These are phyloP conservation scores for Amyelois transitella DNA, from an alignment of 1,140 invertebrate genomes.

Conservation along the genomic window DNA sequence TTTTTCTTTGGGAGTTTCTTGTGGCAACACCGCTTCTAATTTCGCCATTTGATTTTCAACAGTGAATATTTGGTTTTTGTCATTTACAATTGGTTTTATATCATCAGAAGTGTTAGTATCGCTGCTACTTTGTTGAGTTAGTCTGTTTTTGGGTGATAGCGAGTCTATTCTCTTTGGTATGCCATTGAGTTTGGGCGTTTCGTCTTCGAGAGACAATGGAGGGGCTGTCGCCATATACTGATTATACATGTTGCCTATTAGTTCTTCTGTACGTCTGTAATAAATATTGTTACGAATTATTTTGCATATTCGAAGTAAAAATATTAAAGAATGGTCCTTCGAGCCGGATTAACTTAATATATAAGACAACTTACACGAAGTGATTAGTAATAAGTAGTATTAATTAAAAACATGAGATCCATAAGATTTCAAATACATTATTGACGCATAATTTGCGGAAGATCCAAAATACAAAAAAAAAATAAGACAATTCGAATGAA, in stretches of 20 bases:
- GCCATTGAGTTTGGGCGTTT: slow-evolving; percentile 44
- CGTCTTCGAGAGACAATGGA: slow-evolving; percentile 45
- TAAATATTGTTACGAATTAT: slow-evolving; percentile 3
- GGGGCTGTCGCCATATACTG: slow-evolving; percentile 67
- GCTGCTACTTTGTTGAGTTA: slow-evolving; percentile 48
- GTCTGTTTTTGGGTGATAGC: slow-evolving; percentile 27
- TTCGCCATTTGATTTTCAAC: slow-evolving; percentile 54
- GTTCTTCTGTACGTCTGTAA: slow-evolving; percentile 69
- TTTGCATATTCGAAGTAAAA: neutral
- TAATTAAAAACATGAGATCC: no score
- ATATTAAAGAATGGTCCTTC: slow-evolving; percentile 3
- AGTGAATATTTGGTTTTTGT: slow-evolving; percentile 52
- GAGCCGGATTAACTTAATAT: no score
- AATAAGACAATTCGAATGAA: no score
- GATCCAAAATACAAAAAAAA: no score
- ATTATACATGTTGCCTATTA: slow-evolving; percentile 67
- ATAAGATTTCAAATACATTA: no score
- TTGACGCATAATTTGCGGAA: no score
- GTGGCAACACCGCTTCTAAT: slow-evolving; percentile 20
- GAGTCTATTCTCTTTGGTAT: slow-evolving; percentile 37
- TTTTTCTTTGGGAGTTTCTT: slow-evolving; percentile 8
- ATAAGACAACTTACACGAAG: no score
- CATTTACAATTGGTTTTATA: slow-evolving; percentile 45
- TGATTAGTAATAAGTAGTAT: no score
- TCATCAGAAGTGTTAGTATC: slow-evolving; percentile 59